A percentile compares a stretch with the other conserved stretches of the same genome.
These are phyloP conservation scores for Hedychridium roseum DNA, from an alignment of 2,888 invertebrate species.

Conservation along the genomic window DNA sequence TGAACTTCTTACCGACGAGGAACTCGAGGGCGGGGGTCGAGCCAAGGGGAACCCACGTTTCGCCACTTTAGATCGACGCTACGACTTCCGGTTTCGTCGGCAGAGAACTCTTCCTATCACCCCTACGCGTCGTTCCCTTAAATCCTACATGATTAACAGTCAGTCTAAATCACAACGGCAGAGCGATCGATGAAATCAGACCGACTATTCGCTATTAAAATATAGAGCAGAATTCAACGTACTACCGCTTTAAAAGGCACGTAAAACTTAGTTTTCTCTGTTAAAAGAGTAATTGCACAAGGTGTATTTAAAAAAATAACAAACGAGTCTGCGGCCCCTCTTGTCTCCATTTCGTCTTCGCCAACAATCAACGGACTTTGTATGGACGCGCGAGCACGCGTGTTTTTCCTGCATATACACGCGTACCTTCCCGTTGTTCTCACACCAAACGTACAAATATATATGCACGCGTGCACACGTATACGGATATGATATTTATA, in stretches of 20 bases:
- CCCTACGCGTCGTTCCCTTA: constrained; percentile 5
- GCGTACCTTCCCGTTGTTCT: constrained; percentile 14
- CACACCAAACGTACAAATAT: constrained; percentile 8
- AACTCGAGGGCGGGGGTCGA: too few species aligned
- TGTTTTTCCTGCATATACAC: constrained; percentile 28
- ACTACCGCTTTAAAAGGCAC: constrained; percentile 42
- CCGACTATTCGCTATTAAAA: constrained; percentile 35
- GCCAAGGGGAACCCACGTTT: too few species aligned
- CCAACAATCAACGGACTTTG: constrained; percentile 41
- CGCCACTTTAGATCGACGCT: too few species aligned
- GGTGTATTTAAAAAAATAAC: constrained; percentile 28
- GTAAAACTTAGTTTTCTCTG: constrained; percentile 38
- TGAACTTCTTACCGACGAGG: too few species aligned
- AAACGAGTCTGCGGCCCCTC: constrained; percentile 16
- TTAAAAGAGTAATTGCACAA: constrained; percentile 40
- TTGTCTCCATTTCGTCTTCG: constrained; percentile 3
- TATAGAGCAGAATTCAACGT: constrained; percentile 37
- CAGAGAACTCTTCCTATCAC: neutral
- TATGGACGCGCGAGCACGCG: constrained; percentile 33
- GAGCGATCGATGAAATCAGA: constrained; percentile 18
- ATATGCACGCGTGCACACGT: constrained; percentile 35
- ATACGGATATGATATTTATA: constrained; percentile 43
- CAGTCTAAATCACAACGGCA: neutral
- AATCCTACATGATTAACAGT: neutral
- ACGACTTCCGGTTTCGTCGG: too few species aligned